Conservation (phyloP, 2,888 invertebrate genomes). For the Eristalinus sepulchralis region DNA sequence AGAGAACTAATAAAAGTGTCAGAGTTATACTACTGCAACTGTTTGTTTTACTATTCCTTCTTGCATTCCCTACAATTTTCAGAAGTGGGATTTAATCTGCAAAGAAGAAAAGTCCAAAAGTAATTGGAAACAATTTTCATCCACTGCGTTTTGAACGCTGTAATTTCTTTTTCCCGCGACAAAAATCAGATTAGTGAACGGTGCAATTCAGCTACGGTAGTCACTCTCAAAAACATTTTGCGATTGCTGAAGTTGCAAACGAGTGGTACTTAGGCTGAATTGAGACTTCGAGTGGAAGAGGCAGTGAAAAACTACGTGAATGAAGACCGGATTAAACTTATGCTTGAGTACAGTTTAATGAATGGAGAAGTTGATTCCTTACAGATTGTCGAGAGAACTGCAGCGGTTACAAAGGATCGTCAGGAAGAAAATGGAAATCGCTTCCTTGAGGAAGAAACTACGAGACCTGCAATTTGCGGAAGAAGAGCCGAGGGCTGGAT, state of each 20-base stretch:
- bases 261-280: conserved; percentile 1
- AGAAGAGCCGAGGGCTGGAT: background rate
- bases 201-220: conserved; percentile 7
- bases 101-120: no score
- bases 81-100: no score
- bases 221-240: conserved; percentile 1
- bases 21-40: no score
- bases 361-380: background rate
- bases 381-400: background rate
- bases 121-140: no score
- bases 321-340: background rate
- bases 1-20: no score
- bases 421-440: background rate
- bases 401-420: background rate
- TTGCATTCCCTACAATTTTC: no score
- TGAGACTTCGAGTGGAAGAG: conserved; percentile 1
- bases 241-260: background rate
- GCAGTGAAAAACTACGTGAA: background rate
- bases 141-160: no score
- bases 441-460: background rate
- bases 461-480: background rate
- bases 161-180: no score
- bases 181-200: no score
- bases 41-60: no score
- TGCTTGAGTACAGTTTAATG: no score